Base-by-base conservation (phyloP, 2,888 invertebrate species). In the Asteroscopus sphinx region DNA sequence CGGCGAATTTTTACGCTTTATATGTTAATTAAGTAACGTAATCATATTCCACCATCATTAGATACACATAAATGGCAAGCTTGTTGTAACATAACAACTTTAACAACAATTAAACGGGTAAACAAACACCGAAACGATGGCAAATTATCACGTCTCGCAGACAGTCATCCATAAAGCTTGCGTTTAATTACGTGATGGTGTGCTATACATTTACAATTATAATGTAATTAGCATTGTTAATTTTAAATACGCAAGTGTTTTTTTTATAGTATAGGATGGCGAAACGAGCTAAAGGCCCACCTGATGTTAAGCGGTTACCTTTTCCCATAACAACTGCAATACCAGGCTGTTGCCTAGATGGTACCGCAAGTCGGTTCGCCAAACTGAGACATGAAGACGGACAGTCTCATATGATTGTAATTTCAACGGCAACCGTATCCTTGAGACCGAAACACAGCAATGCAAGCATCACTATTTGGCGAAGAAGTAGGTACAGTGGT, bases 151-250 rank as follows among this genome's bases (percentile, higher is more conserved):
- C 44, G 58, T 58, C 36, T 36, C 13, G 51, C 42, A 37, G 69
- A 42, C 53, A 77, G 66, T 86, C 76, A 87, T 86, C 77, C 57
- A 72, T 73, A 73, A 53, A 82, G 72, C 81, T 80, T 77, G 68
- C 54, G 72, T 76, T 68, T 77, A 82, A 86, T 83, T 78, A 78
- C 80, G 79, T 82, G 81, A 79, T 78, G 67, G 64, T 77, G 77
- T 67, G 71, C 68, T 63, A 65, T 74, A 71, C 80, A 68, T 68
- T 51, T 44, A 63, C 63, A 65, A 49, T 65, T 77, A 70, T 75
- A 79, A 72, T 56, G 54, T 53, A 65, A 67, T 67, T 63, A 77
- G 60, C 69, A 73, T 68, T 66, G 68, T 79, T 62, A 61, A 56
- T 64, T 69, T 74, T 62, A 76, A 80, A 74, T 79, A 76, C 71